Evolutionary conservation across 2,113 vertebrate genomes (phyloP).

Genomic region (Gadus macrocephalus): DNA sequence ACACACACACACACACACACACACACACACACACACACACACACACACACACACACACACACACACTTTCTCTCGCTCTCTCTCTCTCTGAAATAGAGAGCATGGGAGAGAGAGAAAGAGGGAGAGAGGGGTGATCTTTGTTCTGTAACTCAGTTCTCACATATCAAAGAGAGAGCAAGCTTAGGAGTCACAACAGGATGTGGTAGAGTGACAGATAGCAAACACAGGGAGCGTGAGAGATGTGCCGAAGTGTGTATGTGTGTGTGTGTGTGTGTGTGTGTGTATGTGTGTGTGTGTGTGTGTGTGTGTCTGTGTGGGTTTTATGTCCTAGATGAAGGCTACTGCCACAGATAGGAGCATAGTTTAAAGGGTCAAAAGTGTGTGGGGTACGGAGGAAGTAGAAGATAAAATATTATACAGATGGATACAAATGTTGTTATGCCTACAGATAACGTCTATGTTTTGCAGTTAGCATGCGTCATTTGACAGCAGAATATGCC

Average conservation of each 20-base stretch:
- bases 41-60: constrained; percentile 11
- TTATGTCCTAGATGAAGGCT: not conserved
- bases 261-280: constrained; percentile 9
- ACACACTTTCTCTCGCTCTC: constrained; percentile 28
- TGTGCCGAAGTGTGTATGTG: constrained; percentile 10
- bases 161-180: not conserved
- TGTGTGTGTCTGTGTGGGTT: constrained; percentile 1
- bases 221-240: not conserved
- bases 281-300: not conserved
- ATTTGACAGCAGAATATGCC: too few species aligned
- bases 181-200: not conserved
- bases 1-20: constrained; percentile 31
- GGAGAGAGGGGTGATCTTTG: constrained; percentile 3
- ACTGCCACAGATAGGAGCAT: too few species aligned
- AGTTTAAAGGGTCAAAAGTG: too few species aligned
- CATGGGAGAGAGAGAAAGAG: not conserved
- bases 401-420: too few species aligned
- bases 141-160: constrained; percentile 1
- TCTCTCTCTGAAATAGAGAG: constrained; percentile 3
- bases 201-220: too few species aligned
- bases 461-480: too few species aligned
- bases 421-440: too few species aligned
- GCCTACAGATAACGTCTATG: too few species aligned
- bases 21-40: not conserved
- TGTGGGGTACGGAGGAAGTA: too few species aligned